Conservation (phyloP, 64 coral and sea anemone species). For the Trachythela sp. region DNA sequence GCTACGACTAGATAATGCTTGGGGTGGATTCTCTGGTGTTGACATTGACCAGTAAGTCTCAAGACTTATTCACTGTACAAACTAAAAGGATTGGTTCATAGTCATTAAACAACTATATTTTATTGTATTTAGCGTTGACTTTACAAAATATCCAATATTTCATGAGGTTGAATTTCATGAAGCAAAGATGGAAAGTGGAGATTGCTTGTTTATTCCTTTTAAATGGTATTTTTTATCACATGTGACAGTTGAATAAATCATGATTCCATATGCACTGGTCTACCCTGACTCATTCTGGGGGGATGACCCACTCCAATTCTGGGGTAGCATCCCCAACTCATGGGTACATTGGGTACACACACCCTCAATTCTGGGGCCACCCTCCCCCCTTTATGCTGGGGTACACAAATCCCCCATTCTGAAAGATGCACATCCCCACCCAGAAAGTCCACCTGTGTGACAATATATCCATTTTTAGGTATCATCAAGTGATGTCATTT, state of each 20-base stretch:
- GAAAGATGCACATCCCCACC: not conserved
- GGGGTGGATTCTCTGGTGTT: constrained; percentile 86
- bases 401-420: too few species aligned
- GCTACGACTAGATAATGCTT: constrained; percentile 61
- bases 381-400: not conserved
- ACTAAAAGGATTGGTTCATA: not conserved
- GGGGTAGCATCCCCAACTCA: too few species aligned
- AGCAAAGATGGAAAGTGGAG: constrained; percentile 84
- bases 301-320: too few species aligned
- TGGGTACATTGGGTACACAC: too few species aligned
- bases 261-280: too few species aligned
- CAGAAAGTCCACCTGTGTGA: not conserved
- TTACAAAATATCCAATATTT: constrained; percentile 83
- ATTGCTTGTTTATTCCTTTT: constrained; percentile 91
- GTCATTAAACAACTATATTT: not conserved
- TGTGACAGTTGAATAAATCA: too few species aligned
- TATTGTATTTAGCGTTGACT: constrained; percentile 71
- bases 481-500: constrained; percentile 65
- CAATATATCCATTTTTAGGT: not conserved
- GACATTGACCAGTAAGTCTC: constrained; percentile 71
- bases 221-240: too few species aligned
- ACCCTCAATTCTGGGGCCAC: too few species aligned
- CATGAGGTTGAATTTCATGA: constrained; percentile 77
- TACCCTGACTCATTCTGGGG: too few species aligned
- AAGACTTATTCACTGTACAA: not conserved